These are phyloP conservation scores for Trichogramma evanescens DNA, from an alignment of 2,888 invertebrate species.

Conservation along the genomic window DNA sequence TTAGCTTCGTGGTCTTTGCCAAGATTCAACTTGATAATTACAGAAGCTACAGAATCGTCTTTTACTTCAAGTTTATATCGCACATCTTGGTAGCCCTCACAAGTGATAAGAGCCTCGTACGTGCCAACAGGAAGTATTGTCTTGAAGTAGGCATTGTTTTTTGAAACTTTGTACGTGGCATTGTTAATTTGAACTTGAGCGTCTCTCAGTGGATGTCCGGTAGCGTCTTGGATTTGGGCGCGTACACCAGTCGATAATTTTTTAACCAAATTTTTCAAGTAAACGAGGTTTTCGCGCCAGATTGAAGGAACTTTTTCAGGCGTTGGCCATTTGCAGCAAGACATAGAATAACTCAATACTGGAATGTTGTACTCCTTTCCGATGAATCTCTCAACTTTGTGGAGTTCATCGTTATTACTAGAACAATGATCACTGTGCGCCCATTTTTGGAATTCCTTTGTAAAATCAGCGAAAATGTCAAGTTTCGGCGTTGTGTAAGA, in stretches of 20 bases:
- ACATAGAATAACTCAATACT: constrained; percentile 51
- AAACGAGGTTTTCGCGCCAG: constrained; percentile 42
- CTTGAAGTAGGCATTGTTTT: constrained; percentile 66
- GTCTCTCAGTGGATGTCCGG: constrained; percentile 60
- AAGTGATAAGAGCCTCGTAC: constrained; percentile 58
- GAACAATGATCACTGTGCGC: constrained; percentile 39
- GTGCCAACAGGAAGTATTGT: constrained; percentile 63
- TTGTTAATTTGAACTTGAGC: constrained; percentile 65
- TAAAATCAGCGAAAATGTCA: constrained; percentile 41
- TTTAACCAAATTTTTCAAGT: constrained; percentile 37
- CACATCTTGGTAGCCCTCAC: constrained; percentile 56
- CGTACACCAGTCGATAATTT: constrained; percentile 37
- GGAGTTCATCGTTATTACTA: constrained; percentile 28
- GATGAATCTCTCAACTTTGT: constrained; percentile 42
- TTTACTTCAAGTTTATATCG: constrained; percentile 47
- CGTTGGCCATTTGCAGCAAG: constrained; percentile 77
- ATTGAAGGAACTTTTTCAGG: constrained; percentile 40
- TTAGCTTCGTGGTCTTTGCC: constrained; percentile 8
- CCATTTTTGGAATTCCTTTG: constrained; percentile 49
- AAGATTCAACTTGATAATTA: constrained; percentile 38
- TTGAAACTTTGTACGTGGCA: constrained; percentile 56
- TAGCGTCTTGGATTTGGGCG: constrained; percentile 55
- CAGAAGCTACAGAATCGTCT: constrained; percentile 41
- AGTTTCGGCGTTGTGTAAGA: constrained; percentile 50
- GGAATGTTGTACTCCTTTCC: constrained; percentile 60